A percentile compares a stretch with the other conserved stretches of the same genome.
Evolutionary conservation across 2,113 vertebrate genomes (phyloP).

Genomic region (Alces alces): DNA sequence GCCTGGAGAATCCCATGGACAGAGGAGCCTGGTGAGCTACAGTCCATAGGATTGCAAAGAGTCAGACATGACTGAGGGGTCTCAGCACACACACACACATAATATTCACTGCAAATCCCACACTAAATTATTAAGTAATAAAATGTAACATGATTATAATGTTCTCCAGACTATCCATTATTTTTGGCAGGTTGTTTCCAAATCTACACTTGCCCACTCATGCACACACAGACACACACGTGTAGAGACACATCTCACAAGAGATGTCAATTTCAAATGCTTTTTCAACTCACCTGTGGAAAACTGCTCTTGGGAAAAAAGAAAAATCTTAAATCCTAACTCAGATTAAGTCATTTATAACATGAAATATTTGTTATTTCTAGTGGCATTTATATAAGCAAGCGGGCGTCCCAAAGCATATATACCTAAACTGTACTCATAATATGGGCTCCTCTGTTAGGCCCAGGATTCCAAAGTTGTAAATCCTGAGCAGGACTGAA

Average conservation of each 20-base stretch:
- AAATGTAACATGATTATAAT: background rate
- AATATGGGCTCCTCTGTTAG: background rate
- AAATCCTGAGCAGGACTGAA: background rate
- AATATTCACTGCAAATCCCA: background rate
- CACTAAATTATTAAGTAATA: slow-evolving; percentile 17
- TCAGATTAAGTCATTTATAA: background rate
- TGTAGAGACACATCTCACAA: background rate
- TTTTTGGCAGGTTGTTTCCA: background rate
- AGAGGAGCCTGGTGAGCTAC: background rate
- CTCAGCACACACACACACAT: background rate
- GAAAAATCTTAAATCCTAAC: background rate
- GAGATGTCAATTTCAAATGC: background rate
- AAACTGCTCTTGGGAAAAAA: background rate
- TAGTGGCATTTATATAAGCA: background rate
- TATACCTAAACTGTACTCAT: background rate
- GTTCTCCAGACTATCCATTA: background rate
- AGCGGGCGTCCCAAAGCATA: background rate
- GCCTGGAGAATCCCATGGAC: background rate
- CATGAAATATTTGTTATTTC: background rate
- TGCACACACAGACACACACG: background rate
- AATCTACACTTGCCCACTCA: background rate
- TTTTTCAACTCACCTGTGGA: background rate
- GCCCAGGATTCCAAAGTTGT: background rate
- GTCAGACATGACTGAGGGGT: rapidly evolving
- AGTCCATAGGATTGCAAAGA: background rate